Percentiles rank a stretch among this genome's conserved stretches.
Conservation (phyloP, 1,140 invertebrate species). For the Aphelenchoides besseyi region DNA sequence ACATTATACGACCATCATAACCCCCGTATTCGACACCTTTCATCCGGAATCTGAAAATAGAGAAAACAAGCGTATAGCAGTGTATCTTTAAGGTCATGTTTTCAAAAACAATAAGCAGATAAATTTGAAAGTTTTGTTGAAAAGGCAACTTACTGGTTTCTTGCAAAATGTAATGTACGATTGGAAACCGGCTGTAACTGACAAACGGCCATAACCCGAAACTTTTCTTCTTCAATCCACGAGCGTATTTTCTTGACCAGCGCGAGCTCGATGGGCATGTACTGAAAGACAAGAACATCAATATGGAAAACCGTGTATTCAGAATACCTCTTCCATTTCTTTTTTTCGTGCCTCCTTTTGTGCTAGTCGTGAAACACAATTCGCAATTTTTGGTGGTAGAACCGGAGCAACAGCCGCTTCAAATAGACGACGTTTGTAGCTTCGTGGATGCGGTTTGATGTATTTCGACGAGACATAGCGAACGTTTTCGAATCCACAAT, state of each 20-base stretch:
- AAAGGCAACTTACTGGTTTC: slow-evolving; percentile 40
- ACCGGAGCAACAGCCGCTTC: slow-evolving; percentile 43
- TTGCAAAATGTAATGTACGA: slow-evolving; percentile 38
- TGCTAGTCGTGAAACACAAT: not conserved
- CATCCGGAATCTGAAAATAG: slow-evolving; percentile 38
- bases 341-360: not conserved
- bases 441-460: slow-evolving; percentile 31
- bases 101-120: too few relatives aligned
- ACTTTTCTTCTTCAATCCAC: slow-evolving; percentile 43
- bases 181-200: slow-evolving; percentile 44
- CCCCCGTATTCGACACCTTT: slow-evolving; percentile 42
- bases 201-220: slow-evolving; percentile 46
- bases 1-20: slow-evolving; percentile 45
- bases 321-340: slow-evolving; percentile 12
- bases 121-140: not conserved
- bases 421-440: slow-evolving; percentile 43
- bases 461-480: slow-evolving; percentile 32
- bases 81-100: not conserved
- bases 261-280: slow-evolving; percentile 45
- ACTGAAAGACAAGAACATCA: slow-evolving; percentile 30
- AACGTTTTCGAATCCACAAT: not conserved
- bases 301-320: not conserved
- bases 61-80: too few relatives aligned
- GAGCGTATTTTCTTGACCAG: slow-evolving; percentile 40
- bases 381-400: slow-evolving; percentile 15